Evolutionary conservation across 2,113 vertebrate species (phyloP).

Genomic region (Syrrhaptes paradoxus): DNA sequence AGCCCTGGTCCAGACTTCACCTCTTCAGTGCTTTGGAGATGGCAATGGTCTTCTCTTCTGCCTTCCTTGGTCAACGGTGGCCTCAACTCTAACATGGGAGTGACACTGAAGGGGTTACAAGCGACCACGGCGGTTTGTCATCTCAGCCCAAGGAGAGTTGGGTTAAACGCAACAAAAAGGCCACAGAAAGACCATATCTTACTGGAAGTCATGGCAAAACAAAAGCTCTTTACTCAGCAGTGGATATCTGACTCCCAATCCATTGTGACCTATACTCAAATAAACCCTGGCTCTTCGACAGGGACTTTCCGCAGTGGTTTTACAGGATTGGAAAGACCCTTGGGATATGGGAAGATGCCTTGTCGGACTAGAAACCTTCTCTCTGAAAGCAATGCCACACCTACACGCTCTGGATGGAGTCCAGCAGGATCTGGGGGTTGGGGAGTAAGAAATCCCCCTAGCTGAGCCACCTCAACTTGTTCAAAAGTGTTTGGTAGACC

Average conservation of each 20-base stretch:
- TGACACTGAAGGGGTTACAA: not conserved
- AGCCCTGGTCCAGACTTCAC: not conserved
- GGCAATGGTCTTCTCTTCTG: accelerated
- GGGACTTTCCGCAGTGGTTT: slow-evolving; percentile 47
- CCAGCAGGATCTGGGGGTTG: accelerated
- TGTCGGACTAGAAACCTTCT: not conserved
- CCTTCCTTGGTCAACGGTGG: not conserved
- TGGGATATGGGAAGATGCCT: slow-evolving; percentile 15
- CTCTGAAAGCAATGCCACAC: not conserved
- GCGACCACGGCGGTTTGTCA: not conserved
- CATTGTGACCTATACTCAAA: not conserved
- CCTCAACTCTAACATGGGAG: not conserved
- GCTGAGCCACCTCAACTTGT: not conserved
- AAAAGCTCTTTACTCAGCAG: not conserved
- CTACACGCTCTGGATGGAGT: not conserved
- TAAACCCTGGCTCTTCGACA: slow-evolving; percentile 34
- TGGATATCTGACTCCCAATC: not conserved
- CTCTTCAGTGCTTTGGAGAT: not conserved
- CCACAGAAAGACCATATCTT: accelerated
- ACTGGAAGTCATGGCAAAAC: not conserved
- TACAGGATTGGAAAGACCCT: slow-evolving; percentile 46
- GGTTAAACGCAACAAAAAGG: not conserved
- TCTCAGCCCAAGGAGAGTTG: not conserved
- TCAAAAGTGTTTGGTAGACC: not conserved
- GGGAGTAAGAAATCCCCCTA: not conserved